Evolutionary conservation across 1,140 invertebrate species (phyloP), one percentile per base, ranked within the genome.

Genomic region (Chymomyza costata): DNA sequence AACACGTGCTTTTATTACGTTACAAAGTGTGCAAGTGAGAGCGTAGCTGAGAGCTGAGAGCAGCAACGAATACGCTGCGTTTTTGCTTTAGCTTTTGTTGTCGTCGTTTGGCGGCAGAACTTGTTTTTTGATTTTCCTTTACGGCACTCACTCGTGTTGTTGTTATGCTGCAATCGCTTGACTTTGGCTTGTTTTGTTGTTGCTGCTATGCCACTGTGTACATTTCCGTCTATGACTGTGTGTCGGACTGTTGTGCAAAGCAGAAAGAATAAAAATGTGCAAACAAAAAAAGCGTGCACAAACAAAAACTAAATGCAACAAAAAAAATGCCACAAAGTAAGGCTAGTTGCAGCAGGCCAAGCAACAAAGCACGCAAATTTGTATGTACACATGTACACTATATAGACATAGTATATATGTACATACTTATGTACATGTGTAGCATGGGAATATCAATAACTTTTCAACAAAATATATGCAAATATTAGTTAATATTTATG

Each of bases 1-100:
- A 80, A 80, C 73, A 80, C 73, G 73, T 80, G 73, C 73, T 80
- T 80, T 80, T 80, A 80, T 80, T 73, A 81, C 66, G 64, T 65
- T 74, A 65, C 21, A 37, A 56, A 53, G 51, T 51, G 49, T 55
- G 57, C 38, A 37, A 52, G 8, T 45, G 35, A 31, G 6, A 18
- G 21, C 11, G 45, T 25, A 13, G 15, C 31, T 41, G 38, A 37
- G 16, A 50, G 41, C n/a, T 51, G 34, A 6, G 25, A 6, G 25
- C 25, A 28, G 25, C 25, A 10, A 5, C 25, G 10, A 28, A 5
- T n/a, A n/a, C n/a, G 51, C 11, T 45, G 39, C 21, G n/a, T 39
- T 11, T 48, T 13, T 45, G 19, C 32, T 31, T 55, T 48, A 21
- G 41, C 11, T 13, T 48, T 39, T 38, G 66, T 71, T 34, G 41